Percentiles rank a stretch among this genome's conserved stretches.
phyloP scores from a whole-genome alignment of 2,888 invertebrate genomes.

The Reticulitermes lucifugus region DNA sequence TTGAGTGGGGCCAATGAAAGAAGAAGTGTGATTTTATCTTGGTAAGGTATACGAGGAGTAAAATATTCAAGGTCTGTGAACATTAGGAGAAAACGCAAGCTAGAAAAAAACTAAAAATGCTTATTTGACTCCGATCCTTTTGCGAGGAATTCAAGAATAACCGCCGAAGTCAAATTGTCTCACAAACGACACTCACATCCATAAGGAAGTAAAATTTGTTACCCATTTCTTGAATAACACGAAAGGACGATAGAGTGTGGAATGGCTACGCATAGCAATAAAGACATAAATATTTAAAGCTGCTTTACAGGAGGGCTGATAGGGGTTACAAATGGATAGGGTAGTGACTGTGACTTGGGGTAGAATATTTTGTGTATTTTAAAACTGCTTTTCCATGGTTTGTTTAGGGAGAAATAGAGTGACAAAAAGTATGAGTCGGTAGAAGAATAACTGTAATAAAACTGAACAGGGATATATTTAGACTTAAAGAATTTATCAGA shows the following conservation, averaged over 20 bases:
- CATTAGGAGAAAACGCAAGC: not conserved
- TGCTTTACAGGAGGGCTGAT: not conserved
- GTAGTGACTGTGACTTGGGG: not conserved
- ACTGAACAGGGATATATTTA: too few species aligned
- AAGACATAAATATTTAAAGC: conserved; percentile 25
- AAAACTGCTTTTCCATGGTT: not conserved
- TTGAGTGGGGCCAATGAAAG: not conserved
- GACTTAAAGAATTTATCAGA: too few species aligned
- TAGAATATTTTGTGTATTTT: conserved; percentile 9
- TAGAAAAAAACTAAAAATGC: not conserved
- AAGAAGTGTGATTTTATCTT: not conserved
- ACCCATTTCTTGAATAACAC: not conserved
- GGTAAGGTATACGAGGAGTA: not conserved
- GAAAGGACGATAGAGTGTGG: not conserved
- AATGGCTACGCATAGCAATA: not conserved
- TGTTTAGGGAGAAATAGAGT: not conserved
- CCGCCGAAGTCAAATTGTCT: not conserved
- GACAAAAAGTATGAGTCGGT: too few species aligned
- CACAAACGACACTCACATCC: not conserved
- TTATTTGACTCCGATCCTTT: not conserved
- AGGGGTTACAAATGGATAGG: not conserved
- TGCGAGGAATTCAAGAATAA: not conserved
- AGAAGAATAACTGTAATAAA: too few species aligned
- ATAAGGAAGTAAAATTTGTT: not conserved
- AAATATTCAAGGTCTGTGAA: not conserved